phyloP scores from a whole-genome alignment of 1,140 invertebrate genomes.

The Tetramorium parvispinum region DNA sequence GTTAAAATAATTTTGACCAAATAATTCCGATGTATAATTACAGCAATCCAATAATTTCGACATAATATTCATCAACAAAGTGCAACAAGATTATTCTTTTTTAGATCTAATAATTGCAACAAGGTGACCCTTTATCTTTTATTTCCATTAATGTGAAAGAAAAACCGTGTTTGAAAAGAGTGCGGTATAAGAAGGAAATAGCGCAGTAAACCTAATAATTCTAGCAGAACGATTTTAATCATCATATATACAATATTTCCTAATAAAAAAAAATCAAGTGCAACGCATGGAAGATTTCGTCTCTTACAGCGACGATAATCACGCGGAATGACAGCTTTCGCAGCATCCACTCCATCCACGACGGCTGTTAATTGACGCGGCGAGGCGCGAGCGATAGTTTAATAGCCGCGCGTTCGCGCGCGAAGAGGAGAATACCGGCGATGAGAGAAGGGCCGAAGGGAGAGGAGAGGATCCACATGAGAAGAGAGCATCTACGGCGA shows the following conservation, averaged over 20 bases:
- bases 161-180: background rate
- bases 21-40: background rate
- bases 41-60: background rate
- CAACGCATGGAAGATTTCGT: background rate
- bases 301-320: background rate
- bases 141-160: background rate
- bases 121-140: background rate
- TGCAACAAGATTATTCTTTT: background rate
- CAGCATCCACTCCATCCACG: background rate
- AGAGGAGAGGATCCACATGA: constrained; percentile 44
- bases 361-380: constrained; percentile 21
- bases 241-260: too few relatives aligned
- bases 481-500: constrained; percentile 59
- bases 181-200: background rate
- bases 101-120: background rate
- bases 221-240: background rate
- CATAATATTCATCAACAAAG: background rate
- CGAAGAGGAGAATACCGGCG: constrained; percentile 41
- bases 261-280: background rate
- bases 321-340: background rate
- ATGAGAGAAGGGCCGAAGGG: constrained; percentile 36
- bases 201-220: background rate
- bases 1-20: background rate
- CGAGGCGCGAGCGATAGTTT: constrained; percentile 49
- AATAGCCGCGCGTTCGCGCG: constrained; percentile 46